These are phyloP conservation scores for Malurus elegans DNA, from an alignment of 2,113 vertebrate genomes.

Conservation along the genomic window DNA sequence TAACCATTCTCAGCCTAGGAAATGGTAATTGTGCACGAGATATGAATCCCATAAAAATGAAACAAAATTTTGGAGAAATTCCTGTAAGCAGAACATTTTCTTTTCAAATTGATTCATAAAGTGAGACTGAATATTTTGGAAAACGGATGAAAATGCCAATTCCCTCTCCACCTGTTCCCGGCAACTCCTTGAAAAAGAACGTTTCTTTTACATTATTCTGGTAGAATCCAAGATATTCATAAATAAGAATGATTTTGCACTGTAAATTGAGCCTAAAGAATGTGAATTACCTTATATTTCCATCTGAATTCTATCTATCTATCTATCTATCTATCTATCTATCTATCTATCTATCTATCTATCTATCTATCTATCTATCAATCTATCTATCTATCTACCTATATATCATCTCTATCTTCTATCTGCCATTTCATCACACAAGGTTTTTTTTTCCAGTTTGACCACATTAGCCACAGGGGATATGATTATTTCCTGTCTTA, in stretches of 20 bases:
- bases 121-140: neutral
- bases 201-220: neutral
- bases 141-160: neutral
- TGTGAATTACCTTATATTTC: neutral
- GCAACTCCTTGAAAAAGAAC: neutral
- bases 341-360: neutral
- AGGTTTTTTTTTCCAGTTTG: constrained; percentile 8
- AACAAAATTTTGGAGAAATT: neutral
- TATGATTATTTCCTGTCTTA: constrained; percentile 54
- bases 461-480: constrained; percentile 32
- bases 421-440: neutral
- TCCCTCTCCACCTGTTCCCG: neutral
- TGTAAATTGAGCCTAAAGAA: neutral
- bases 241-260: neutral
- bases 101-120: neutral
- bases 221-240: neutral
- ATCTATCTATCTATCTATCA: neutral
- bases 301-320: neutral
- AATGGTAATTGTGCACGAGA: neutral
- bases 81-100: neutral
- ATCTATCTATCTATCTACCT: neutral
- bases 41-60: neutral
- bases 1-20: neutral
- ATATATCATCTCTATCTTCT: neutral
- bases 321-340: neutral